Evolutionary conservation across 2,113 vertebrate genomes (phyloP).

Genomic region (Chlamydotis undulata): DNA sequence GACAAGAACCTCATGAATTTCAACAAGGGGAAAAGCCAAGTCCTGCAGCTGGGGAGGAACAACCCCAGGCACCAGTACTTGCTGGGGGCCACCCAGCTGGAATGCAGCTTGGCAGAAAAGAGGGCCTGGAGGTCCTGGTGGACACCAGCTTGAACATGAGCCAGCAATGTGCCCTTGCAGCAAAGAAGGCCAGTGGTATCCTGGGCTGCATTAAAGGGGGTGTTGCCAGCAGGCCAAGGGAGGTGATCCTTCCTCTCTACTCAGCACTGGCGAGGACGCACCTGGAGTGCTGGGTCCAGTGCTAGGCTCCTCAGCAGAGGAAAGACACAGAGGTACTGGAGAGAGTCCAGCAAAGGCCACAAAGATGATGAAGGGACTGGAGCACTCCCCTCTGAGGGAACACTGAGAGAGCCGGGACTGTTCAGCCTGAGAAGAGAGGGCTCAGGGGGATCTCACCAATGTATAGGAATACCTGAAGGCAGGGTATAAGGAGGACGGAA

Average conservation of each 20-base stretch:
- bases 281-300: background rate
- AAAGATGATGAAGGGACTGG: background rate
- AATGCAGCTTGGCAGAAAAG: background rate
- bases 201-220: background rate
- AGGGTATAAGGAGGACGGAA: background rate
- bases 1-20: background rate
- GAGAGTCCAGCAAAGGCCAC: background rate
- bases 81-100: no score
- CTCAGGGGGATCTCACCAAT: background rate
- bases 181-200: background rate
- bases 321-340: background rate
- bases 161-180: background rate
- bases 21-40: background rate
- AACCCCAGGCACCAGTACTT: background rate
- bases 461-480: background rate
- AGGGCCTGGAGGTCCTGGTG: background rate
- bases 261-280: background rate
- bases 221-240: background rate
- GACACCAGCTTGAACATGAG: background rate
- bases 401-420: background rate
- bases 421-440: background rate
- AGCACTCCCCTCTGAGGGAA: background rate
- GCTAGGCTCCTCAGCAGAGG: background rate
- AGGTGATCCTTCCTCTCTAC: background rate
- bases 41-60: background rate